Evolutionary conservation across 1,140 invertebrate species (phyloP).

Genomic region (Epicauta chinensis): DNA sequence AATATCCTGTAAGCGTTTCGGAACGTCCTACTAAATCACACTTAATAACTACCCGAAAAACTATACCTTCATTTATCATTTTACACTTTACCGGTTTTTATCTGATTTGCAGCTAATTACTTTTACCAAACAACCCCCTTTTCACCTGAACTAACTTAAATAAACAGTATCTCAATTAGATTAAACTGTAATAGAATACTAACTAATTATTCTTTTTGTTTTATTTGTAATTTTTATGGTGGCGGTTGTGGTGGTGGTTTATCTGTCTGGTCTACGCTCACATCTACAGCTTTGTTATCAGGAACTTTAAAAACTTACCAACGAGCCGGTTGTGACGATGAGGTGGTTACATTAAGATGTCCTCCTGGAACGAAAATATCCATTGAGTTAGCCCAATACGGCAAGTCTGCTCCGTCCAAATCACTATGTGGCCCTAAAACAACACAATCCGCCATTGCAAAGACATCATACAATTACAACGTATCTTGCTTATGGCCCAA

Average conservation of each 20-base stretch:
- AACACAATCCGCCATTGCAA: constrained; percentile 31
- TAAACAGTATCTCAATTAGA: neutral
- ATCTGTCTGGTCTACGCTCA: constrained; percentile 14
- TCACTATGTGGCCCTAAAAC: constrained; percentile 44
- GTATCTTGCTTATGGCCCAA: constrained; percentile 49
- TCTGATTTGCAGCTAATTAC: constrained; percentile 1
- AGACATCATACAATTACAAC: constrained; percentile 37
- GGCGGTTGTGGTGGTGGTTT: constrained; percentile 3
- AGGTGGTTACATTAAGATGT: constrained; percentile 75
- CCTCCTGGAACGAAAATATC: constrained; percentile 80
- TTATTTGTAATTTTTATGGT: neutral
- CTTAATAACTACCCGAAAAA: constrained; percentile 13
- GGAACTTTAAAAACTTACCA: constrained; percentile 84
- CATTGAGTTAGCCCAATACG: constrained; percentile 72
- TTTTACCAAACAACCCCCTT: constrained; percentile 3
- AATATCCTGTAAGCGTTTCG: constrained; percentile 12
- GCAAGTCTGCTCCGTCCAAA: constrained; percentile 44
- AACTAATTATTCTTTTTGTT: neutral
- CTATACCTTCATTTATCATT: constrained; percentile 14
- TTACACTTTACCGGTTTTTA: constrained; percentile 3
- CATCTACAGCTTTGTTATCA: constrained; percentile 68
- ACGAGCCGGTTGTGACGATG: constrained; percentile 78
- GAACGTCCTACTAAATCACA: constrained; percentile 11
- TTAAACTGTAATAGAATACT: neutral
- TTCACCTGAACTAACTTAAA: neutral